These are phyloP conservation scores for Lepidocyrtinus sp. DNA, from an alignment of 2,888 invertebrate species.

Conservation along the genomic window DNA sequence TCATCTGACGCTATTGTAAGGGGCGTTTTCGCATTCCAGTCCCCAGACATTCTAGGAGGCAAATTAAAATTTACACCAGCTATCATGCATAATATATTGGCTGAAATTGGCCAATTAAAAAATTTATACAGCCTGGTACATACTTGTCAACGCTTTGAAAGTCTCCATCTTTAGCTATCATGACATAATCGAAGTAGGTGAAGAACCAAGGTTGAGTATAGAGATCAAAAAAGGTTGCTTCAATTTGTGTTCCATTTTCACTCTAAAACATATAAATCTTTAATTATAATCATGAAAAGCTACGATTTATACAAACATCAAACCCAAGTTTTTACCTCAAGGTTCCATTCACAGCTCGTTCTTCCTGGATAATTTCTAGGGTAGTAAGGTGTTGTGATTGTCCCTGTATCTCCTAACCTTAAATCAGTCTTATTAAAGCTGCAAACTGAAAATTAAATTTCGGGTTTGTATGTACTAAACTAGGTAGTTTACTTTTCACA, in stretches of 20 bases:
- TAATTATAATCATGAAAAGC: not conserved
- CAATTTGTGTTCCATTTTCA: constrained; percentile 62
- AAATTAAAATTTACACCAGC: not conserved
- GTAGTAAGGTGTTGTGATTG: constrained; percentile 65
- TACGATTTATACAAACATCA: not conserved
- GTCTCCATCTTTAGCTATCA: constrained; percentile 66
- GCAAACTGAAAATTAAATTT: constrained; percentile 64
- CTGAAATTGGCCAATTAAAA: not conserved
- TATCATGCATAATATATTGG: not conserved
- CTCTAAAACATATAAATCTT: constrained; percentile 9
- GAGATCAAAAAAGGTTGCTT: constrained; percentile 68
- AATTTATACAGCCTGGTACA: not conserved
- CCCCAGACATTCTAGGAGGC: constrained; percentile 69
- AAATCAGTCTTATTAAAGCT: constrained; percentile 62
- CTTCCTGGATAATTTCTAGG: constrained; percentile 69
- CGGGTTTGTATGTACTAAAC: not conserved
- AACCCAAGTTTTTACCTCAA: constrained; percentile 57
- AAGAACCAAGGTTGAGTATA: constrained; percentile 70
- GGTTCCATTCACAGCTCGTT: constrained; percentile 65
- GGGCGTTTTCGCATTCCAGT: constrained; percentile 69
- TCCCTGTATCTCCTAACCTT: constrained; percentile 61
- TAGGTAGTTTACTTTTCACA: not conserved
- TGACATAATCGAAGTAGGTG: constrained; percentile 69
- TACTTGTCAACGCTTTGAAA: constrained; percentile 67
- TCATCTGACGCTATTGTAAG: constrained; percentile 62